These are phyloP conservation scores for Tetramorium simillimum DNA, from an alignment of 1,140 invertebrate genomes.

Conservation along the genomic window DNA sequence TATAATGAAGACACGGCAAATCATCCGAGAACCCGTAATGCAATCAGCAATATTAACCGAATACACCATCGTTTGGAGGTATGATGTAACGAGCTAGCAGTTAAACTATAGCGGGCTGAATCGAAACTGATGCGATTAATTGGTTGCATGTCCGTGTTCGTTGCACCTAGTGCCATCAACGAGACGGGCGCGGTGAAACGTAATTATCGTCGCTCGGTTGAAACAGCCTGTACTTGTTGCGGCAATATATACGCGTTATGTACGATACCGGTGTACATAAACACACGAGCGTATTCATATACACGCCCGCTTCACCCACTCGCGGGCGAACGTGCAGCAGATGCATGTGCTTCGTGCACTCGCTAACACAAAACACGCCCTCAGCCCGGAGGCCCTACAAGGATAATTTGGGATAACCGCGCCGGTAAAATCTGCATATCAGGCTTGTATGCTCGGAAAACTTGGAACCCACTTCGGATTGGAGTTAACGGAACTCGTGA, in stretches of 20 bases:
- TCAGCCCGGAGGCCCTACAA: slow-evolving; percentile 59
- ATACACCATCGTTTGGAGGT: background rate
- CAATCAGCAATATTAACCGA: slow-evolving; percentile 33
- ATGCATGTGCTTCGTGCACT: slow-evolving; percentile 46
- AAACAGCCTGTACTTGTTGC: slow-evolving; percentile 58
- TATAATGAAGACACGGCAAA: background rate
- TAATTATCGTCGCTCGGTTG: slow-evolving; percentile 49
- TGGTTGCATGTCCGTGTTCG: slow-evolving; percentile 52
- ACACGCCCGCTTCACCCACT: background rate
- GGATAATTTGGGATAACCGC: slow-evolving; percentile 75
- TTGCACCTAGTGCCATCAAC: slow-evolving; percentile 50
- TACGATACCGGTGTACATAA: slow-evolving; percentile 40
- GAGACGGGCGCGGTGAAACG: slow-evolving; percentile 52
- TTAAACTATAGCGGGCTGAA: slow-evolving; percentile 40
- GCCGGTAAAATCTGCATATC: slow-evolving; percentile 63
- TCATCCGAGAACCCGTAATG: background rate
- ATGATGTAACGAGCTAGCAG: slow-evolving; percentile 31
- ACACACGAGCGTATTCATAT: slow-evolving; percentile 23
- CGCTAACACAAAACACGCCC: slow-evolving; percentile 60
- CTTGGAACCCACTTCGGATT: slow-evolving; percentile 25
- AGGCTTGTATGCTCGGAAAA: slow-evolving; percentile 40
- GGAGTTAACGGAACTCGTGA: slow-evolving; percentile 17
- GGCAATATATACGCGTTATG: slow-evolving; percentile 34
- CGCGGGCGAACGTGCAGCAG: slow-evolving; percentile 21
- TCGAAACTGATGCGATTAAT: slow-evolving; percentile 48